Evolutionary conservation across 1,140 invertebrate species (phyloP).

Genomic region (Heliconius himera): DNA sequence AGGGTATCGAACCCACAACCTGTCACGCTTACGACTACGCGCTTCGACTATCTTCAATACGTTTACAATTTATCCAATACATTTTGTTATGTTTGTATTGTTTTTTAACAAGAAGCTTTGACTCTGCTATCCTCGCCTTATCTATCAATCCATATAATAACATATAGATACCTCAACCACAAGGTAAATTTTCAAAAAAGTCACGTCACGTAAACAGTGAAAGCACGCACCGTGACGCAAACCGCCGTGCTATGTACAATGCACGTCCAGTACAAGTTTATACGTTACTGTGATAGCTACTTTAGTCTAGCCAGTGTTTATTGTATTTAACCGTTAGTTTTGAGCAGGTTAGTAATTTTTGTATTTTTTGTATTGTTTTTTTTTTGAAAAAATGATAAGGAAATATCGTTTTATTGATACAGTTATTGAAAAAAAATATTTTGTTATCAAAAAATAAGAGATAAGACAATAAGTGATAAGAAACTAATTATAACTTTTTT

Average conservation of each 20-base stretch:
- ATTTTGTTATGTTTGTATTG: background rate
- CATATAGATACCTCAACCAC: constrained; percentile 20
- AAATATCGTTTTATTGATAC: too few relatives aligned
- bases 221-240: constrained; percentile 19
- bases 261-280: constrained; percentile 2
- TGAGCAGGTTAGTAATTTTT: background rate
- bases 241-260: background rate
- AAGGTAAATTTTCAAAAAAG: constrained; percentile 26
- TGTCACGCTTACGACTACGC: too few relatives aligned
- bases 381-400: background rate
- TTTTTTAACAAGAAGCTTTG: background rate
- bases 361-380: background rate
- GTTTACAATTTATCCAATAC: background rate
- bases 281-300: constrained; percentile 4
- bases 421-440: too few relatives aligned
- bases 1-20: too few relatives aligned
- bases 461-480: too few relatives aligned
- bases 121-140: constrained; percentile 12
- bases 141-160: constrained; percentile 22
- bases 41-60: too few relatives aligned
- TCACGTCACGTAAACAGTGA: constrained; percentile 36
- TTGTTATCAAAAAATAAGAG: too few relatives aligned
- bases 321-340: background rate
- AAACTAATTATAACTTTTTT: too few relatives aligned
- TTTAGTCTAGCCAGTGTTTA: background rate